phyloP scores from a whole-genome alignment of 2,888 invertebrate genomes.

The Tetramorium bicarinatum region DNA sequence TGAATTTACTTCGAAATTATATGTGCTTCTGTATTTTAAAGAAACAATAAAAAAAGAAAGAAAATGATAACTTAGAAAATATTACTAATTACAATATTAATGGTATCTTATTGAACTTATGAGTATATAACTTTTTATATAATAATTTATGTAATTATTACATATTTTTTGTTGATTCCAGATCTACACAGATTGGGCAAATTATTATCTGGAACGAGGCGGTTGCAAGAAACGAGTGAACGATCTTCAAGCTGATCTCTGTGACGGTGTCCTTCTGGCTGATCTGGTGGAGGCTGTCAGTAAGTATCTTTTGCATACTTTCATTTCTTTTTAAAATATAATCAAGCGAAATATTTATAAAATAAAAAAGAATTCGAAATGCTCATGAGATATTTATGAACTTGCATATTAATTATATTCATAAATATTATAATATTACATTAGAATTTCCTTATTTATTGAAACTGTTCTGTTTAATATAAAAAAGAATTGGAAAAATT shows the following conservation, averaged over 20 bases:
- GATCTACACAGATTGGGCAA: constrained; percentile 99
- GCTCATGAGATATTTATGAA: not conserved
- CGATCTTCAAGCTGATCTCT: constrained; percentile 96
- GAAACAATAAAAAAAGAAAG: not conserved
- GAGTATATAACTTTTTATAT: not conserved
- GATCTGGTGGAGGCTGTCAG: constrained; percentile 98
- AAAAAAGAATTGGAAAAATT: not conserved
- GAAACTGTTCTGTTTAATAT: not conserved
- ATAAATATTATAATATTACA: constrained; percentile 1
- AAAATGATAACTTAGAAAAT: not conserved
- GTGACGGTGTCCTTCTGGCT: constrained; percentile 96
- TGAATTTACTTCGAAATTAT: not conserved
- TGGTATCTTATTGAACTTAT: not conserved
- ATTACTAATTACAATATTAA: not conserved
- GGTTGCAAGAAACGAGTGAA: constrained; percentile 94
- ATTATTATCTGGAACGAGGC: constrained; percentile 97
- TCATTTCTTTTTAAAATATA: not conserved
- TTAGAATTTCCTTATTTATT: not conserved
- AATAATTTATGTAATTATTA: too few species aligned
- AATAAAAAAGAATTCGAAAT: not conserved
- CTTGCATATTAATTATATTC: not conserved
- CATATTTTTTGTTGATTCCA: constrained; percentile 85
- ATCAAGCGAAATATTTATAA: not conserved
- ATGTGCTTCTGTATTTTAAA: not conserved
- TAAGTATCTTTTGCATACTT: constrained; percentile 87